phyloP scores from a whole-genome alignment of 1,140 invertebrate species.

The Formica exsecta region DNA sequence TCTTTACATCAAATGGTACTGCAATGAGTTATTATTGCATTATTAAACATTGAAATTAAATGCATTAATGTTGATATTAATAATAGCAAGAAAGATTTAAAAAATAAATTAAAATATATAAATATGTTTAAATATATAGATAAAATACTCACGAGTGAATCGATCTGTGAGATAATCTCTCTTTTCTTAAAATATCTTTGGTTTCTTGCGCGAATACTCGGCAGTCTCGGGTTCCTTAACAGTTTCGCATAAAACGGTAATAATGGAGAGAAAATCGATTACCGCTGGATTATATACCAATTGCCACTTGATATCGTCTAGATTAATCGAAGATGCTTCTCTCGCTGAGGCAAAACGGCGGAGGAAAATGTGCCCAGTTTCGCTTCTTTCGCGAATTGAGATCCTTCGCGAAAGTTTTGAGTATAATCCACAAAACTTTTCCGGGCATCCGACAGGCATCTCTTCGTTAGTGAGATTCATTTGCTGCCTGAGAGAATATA shows the following conservation, averaged over 20 bases:
- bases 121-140: not conserved
- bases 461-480: constrained; percentile 38
- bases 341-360: constrained; percentile 15
- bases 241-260: constrained; percentile 31
- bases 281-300: constrained; percentile 56
- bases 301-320: constrained; percentile 56
- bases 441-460: constrained; percentile 20
- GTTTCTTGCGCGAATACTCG: not conserved
- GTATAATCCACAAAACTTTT: constrained; percentile 58
- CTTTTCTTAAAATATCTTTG: not conserved
- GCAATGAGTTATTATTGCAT: no score
- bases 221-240: constrained; percentile 25
- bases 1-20: no score
- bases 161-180: not conserved
- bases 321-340: constrained; percentile 44
- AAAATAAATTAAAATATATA: no score
- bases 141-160: not conserved
- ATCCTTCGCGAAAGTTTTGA: constrained; percentile 44
- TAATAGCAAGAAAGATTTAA: no score
- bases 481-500: not conserved
- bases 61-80: no score
- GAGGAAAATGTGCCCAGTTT: constrained; percentile 17
- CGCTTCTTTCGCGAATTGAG: constrained; percentile 22
- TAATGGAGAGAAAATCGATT: constrained; percentile 40
- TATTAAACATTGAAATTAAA: no score